Percentiles rank a stretch among this genome's conserved stretches.
phyloP scores from a whole-genome alignment of 2,888 invertebrate species.

The Pilophorus perplexus region DNA sequence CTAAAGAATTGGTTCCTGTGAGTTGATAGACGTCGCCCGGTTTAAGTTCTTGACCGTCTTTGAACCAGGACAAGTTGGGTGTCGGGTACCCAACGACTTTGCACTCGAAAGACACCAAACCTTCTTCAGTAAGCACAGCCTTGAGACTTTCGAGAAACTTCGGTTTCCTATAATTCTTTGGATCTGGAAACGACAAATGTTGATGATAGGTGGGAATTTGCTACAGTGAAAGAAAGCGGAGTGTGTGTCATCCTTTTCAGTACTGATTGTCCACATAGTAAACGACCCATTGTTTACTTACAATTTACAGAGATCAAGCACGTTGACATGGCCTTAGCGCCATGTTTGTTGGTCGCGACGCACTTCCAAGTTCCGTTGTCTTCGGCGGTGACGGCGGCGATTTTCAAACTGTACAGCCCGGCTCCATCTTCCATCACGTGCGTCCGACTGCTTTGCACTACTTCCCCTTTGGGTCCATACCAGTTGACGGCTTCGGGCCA shows the following conservation, averaged over 20 bases:
- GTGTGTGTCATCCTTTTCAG: too few species aligned
- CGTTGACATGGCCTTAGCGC: slow-evolving; percentile 71
- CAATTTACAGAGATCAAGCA: slow-evolving; percentile 75
- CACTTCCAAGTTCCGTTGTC: slow-evolving; percentile 91
- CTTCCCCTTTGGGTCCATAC: slow-evolving; percentile 81
- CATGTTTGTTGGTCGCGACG: slow-evolving; percentile 73
- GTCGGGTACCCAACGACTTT: slow-evolving; percentile 91
- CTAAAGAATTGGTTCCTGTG: slow-evolving; percentile 83
- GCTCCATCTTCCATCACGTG: slow-evolving; percentile 73
- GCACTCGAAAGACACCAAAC: slow-evolving; percentile 87
- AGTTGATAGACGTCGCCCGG: slow-evolving; percentile 90
- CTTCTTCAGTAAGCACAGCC: slow-evolving; percentile 86
- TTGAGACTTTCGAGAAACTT: slow-evolving; percentile 86
- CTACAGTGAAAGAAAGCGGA: too few species aligned
- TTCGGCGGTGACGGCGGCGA: slow-evolving; percentile 70
- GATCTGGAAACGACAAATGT: slow-evolving; percentile 60
- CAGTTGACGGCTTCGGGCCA: slow-evolving; percentile 80
- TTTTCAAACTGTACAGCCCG: slow-evolving; percentile 75
- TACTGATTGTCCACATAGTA: too few species aligned
- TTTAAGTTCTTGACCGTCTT: slow-evolving; percentile 86
- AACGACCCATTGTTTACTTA: slow-evolving; percentile 58
- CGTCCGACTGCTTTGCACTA: slow-evolving; percentile 63
- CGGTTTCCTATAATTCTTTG: slow-evolving; percentile 85
- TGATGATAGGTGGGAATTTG: background rate
- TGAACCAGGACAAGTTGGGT: slow-evolving; percentile 83